phyloP scores from a whole-genome alignment of 2,113 vertebrate genomes.

The Pelobates fuscus region DNA sequence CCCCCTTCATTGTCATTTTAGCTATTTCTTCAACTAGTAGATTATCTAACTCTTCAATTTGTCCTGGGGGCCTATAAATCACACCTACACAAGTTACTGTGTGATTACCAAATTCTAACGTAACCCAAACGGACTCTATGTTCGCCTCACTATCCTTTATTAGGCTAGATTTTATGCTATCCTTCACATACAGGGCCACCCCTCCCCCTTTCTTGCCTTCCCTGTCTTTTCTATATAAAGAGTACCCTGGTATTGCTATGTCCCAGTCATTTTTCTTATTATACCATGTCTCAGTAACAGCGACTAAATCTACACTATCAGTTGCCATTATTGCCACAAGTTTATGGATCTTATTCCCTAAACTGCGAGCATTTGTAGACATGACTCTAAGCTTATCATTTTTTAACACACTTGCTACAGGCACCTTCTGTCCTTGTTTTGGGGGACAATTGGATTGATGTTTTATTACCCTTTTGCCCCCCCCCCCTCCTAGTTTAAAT shows the following conservation, averaged over 20 bases:
- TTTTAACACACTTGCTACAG: background rate
- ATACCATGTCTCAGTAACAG: background rate
- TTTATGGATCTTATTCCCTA: background rate
- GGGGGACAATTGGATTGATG: background rate
- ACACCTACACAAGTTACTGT: constrained; percentile 9
- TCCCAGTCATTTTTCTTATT: background rate
- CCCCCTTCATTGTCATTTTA: background rate
- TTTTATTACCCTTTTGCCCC: background rate
- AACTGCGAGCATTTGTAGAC: background rate
- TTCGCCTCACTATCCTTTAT: background rate
- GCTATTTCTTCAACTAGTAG: background rate
- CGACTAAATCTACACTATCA: background rate
- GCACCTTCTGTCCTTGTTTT: background rate
- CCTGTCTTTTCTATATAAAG: constrained; percentile 4
- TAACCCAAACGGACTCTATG: constrained; percentile 13
- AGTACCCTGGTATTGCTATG: background rate
- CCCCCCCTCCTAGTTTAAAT: background rate
- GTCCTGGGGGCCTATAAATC: constrained; percentile 4
- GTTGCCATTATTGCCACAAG: background rate
- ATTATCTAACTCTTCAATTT: background rate
- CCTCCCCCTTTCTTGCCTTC: constrained; percentile 3
- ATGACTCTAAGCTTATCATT: background rate
- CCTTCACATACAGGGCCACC: background rate
- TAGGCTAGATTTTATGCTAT: background rate
- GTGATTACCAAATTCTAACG: background rate